Evolutionary conservation across 2,797 vertebrate genomes (phyloP).

Genomic region (Prionace glauca): DNA sequence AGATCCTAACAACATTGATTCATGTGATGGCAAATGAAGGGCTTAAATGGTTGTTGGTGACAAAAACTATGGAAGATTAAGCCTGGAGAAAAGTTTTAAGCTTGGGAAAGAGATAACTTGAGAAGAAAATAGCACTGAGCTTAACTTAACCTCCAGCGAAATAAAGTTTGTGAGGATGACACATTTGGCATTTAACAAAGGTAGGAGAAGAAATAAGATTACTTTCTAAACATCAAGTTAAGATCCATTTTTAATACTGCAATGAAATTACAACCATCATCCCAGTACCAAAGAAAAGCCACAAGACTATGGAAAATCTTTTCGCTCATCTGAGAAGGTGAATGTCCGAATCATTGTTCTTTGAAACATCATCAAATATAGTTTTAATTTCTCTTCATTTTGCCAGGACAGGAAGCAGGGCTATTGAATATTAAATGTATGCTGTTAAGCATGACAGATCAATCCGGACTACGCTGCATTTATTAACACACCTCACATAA

Average conservation of each 20-base stretch:
- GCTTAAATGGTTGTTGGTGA: not conserved
- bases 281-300: no score
- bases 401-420: not conserved
- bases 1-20: not conserved
- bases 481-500: not conserved
- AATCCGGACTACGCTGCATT: not conserved
- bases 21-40: not conserved
- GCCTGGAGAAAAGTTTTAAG: not conserved
- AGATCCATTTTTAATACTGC: not conserved
- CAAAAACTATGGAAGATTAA: not conserved
- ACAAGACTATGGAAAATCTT: not conserved
- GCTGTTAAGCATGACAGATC: not conserved
- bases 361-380: not conserved
- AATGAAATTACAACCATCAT: no score
- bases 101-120: not conserved
- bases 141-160: not conserved
- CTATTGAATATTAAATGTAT: not conserved
- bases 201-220: not conserved
- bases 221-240: not conserved
- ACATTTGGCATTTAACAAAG: not conserved
- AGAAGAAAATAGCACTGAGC: not conserved
- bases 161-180: not conserved
- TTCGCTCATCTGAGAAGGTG: not conserved
- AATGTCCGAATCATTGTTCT: not conserved
- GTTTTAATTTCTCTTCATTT: not conserved